Evolutionary conservation across 2,797 vertebrate species (phyloP), one percentile per base, ranked within the genome.

Genomic region (Tenualosa ilisha): DNA sequence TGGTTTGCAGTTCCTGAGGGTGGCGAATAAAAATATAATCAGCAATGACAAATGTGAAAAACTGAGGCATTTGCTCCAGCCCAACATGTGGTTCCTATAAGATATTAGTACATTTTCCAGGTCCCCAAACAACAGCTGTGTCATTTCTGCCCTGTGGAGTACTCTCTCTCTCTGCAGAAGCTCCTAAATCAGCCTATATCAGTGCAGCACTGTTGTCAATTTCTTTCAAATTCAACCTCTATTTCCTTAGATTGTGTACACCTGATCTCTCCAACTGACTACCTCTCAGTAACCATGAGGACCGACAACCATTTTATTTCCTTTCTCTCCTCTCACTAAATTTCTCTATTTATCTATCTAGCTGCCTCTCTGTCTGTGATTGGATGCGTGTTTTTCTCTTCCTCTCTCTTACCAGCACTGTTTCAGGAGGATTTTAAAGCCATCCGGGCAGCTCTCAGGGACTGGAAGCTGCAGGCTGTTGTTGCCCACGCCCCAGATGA

Each of bases 401-500:
- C n/a, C 65, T 72, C 8, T 81, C 72, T 43, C 97, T 97, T 93
- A 99, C 98, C 98, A 99, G 95, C 98, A 98, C 89, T 99, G 98
- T 75, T 96, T 95, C 86, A 99, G 96, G 82, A 99, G 95, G 88
- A 99, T 97, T 93, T 99, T 99, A 95, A 99, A 99, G 91, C 98
- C 98, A 0, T 99, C 98, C 0, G 98, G 98, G 89, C 98, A 99
- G 93, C 97, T 96, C 63, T 97, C 96, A 26, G 98, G 98, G 1
- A 99, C 96, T 3, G 98, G 98, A 91, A 99, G 95, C 91, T 98
- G 97, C 15, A 99, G 96, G 92, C 98, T 99, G 94, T 99, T 99
- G 94, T 98, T 99, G 75, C 98, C 98, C 81, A 99, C 98, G 1
- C 98, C 98, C 98, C 98, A 99, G 90, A 99, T 99, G 84, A 99